Conservation (phyloP, 2,797 vertebrate genomes). For the Rhynchotus rufescens region DNA sequence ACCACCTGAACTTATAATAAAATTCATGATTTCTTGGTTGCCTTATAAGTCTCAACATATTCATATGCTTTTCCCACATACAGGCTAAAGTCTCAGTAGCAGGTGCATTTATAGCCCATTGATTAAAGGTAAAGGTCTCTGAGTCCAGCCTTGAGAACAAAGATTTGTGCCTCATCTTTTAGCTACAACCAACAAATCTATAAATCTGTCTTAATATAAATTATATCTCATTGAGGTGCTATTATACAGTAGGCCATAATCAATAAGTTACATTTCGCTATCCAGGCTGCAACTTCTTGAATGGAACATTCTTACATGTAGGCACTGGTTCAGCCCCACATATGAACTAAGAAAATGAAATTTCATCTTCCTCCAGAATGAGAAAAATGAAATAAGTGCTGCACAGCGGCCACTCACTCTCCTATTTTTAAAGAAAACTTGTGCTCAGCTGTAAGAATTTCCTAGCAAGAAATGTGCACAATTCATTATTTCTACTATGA, state of each 20-base stretch:
- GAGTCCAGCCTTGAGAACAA: not conserved
- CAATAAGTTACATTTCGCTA: not conserved
- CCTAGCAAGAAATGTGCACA: not conserved
- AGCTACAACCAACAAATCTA: not conserved
- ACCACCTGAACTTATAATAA: not conserved
- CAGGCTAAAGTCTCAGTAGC: not conserved
- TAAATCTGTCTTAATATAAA: not conserved
- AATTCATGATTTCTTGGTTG: not conserved
- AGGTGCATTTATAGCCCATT: not conserved
- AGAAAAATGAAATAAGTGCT: not conserved
- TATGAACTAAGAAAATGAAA: not conserved
- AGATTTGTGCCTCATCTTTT: not conserved
- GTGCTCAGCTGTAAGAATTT: not conserved
- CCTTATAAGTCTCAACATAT: not conserved
- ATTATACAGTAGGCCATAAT: not conserved
- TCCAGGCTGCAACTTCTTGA: not conserved
- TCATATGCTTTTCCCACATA: not conserved
- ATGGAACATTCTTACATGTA: not conserved
- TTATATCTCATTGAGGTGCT: rapidly evolving
- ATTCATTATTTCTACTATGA: not conserved
- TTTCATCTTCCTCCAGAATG: not conserved
- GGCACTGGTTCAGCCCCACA: not conserved
- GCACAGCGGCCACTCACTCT: not conserved
- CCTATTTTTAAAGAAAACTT: not conserved
- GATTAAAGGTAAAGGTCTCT: not conserved